Evolutionary conservation across 2,113 vertebrate species (phyloP).

Genomic region (Pelvicachromis taeniatus): DNA sequence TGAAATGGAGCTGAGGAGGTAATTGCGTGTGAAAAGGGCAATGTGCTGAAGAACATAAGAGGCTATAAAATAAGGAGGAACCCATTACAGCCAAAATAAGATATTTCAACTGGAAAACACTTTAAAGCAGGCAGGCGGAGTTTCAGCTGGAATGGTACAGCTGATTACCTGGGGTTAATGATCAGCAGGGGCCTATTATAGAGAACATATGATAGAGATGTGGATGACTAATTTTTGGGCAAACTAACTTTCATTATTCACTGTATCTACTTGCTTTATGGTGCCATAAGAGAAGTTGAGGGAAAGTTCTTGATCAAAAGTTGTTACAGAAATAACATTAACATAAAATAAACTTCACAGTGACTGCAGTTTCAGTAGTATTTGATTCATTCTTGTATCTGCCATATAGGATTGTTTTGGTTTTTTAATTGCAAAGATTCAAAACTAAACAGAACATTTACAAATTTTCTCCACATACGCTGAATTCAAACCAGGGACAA

Average conservation of each 20-base stretch:
- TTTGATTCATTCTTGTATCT: neutral
- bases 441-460: neutral
- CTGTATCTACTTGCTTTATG: neutral
- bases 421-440: neutral
- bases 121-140: slow-evolving; percentile 14
- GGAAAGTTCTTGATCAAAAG: neutral
- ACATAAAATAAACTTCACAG: neutral
- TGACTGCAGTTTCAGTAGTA: neutral
- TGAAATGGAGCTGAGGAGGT: slow-evolving; percentile 50
- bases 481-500: neutral
- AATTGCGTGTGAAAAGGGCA: slow-evolving; percentile 63
- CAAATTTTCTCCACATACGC: neutral
- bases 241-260: neutral
- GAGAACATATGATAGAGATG: slow-evolving; percentile 15
- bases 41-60: slow-evolving; percentile 51
- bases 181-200: neutral
- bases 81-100: slow-evolving; percentile 39
- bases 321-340: neutral
- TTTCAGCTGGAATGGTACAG: slow-evolving; percentile 8
- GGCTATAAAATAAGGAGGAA: slow-evolving; percentile 47
- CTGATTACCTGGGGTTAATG: slow-evolving; percentile 49
- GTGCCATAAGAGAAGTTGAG: neutral
- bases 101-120: slow-evolving; percentile 55
- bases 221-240: neutral
- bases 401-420: too few species aligned